A percentile compares a stretch with the other conserved stretches of the same genome.
These are phyloP conservation scores for Lepidothrix coronata DNA, from an alignment of 2,113 vertebrate genomes.

Conservation along the genomic window DNA sequence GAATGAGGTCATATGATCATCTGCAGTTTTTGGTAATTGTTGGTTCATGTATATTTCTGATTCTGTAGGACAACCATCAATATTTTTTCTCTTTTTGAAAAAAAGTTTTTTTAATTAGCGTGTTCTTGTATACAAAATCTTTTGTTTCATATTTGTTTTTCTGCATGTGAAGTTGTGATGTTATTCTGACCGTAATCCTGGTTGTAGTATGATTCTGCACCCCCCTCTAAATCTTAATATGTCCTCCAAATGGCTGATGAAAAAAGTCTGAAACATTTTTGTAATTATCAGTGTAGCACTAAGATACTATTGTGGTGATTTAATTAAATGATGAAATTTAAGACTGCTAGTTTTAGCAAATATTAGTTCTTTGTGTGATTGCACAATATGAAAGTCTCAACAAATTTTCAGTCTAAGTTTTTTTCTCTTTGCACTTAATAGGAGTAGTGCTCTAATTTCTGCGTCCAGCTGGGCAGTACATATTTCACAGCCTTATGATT, in stretches of 20 bases:
- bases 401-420: neutral
- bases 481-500: conserved; percentile 26
- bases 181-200: neutral
- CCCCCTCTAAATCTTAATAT: neutral
- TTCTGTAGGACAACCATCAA: neutral
- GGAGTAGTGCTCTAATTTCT: neutral
- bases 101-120: neutral
- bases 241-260: neutral
- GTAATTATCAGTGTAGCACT: neutral
- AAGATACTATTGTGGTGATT: neutral
- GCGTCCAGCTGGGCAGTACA: neutral
- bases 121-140: neutral
- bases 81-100: neutral
- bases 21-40: neutral
- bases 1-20: neutral
- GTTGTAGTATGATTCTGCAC: neutral
- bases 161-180: neutral
- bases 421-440: neutral
- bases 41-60: neutral
- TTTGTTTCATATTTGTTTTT: neutral
- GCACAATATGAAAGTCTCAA: neutral
- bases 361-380: neutral
- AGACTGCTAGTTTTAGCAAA: neutral
- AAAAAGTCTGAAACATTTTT: neutral
- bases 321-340: neutral